Evolutionary conservation across 1,140 invertebrate genomes (phyloP).

Genomic region (Mylabris phalerata): DNA sequence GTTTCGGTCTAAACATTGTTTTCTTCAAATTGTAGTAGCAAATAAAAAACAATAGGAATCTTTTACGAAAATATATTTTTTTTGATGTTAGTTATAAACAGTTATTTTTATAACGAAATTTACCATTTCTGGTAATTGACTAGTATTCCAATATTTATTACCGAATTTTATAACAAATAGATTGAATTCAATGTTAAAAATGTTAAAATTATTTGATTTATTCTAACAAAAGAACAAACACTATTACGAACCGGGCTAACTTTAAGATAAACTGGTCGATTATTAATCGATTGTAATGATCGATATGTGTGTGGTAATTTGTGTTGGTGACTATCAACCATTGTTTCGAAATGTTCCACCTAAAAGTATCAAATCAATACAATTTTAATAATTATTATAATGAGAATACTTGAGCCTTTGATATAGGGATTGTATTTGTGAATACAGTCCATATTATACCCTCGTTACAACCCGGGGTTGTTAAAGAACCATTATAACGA

Average conservation of each 20-base stretch:
- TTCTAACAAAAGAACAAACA: too few relatives aligned
- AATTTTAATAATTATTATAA: neutral
- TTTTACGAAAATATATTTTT: too few relatives aligned
- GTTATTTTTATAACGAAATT: too few relatives aligned
- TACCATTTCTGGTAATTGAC: too few relatives aligned
- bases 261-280: slow-evolving; percentile 23
- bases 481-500: slow-evolving; percentile 66
- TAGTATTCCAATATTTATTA: too few relatives aligned
- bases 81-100: too few relatives aligned
- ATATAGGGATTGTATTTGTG: slow-evolving; percentile 51
- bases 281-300: slow-evolving; percentile 40
- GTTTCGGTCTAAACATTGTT: too few relatives aligned
- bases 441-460: slow-evolving; percentile 69
- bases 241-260: slow-evolving; percentile 21
- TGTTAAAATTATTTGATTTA: too few relatives aligned
- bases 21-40: too few relatives aligned
- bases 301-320: slow-evolving; percentile 43
- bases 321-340: slow-evolving; percentile 36
- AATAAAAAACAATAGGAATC: too few relatives aligned
- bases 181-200: too few relatives aligned
- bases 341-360: slow-evolving; percentile 42
- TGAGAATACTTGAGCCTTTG: neutral
- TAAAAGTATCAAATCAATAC: slow-evolving; percentile 19
- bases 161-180: too few relatives aligned
- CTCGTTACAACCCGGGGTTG: slow-evolving; percentile 67